Base-by-base conservation (phyloP, 2,113 vertebrate genomes). In the Ammodytes marinus region DNA sequence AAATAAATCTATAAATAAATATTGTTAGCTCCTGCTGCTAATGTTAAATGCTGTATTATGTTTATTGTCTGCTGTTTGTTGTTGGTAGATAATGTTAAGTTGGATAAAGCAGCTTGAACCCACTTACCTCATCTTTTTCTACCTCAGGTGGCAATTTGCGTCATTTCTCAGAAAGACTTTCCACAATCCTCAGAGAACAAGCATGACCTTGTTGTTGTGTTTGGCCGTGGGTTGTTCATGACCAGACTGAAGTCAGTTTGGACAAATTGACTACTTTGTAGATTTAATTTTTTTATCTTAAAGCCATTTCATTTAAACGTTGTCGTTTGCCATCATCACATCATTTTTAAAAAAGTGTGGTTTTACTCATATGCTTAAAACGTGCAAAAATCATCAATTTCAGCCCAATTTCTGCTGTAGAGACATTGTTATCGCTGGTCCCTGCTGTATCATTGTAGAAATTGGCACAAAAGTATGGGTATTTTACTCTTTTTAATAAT, bases 151-250 rank as follows among this genome's bases (percentile, higher is more conserved):
- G 73, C 55, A 71, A 72, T 83, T 88, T 86, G 50, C 69, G 15
- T 14, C 54, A 68, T 83, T 74, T 67, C 70, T 55, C 52, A 47
- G 63, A 86, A 77, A 57, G 69, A 79, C 43, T 86, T 80, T 67
- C 17, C 3, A 71, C 43, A 59, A 7, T 70, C 83, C 63, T 86
- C 75, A 59, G 84, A 79, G 85, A 86, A 70, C 54, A 13, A 57
- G 53, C 27, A 5, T 69, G 81, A 81, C 85, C 87, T 88, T 85
- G 85, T 65, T 73, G 69, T 58, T 79, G 58, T 19, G 55, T 84
- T 84, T 79, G 59, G 68, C 79, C 35, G 19, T 69, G 59, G 69
- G 58, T 60, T 77, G 76, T 39, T 59, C 27, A 77, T 71, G 59
- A 79, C 46, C 69, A 68, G 42, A 76, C 17, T 57, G 55, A 81